Evolutionary conservation across 1,140 invertebrate species (phyloP).

Genomic region (Oppia nitens): DNA sequence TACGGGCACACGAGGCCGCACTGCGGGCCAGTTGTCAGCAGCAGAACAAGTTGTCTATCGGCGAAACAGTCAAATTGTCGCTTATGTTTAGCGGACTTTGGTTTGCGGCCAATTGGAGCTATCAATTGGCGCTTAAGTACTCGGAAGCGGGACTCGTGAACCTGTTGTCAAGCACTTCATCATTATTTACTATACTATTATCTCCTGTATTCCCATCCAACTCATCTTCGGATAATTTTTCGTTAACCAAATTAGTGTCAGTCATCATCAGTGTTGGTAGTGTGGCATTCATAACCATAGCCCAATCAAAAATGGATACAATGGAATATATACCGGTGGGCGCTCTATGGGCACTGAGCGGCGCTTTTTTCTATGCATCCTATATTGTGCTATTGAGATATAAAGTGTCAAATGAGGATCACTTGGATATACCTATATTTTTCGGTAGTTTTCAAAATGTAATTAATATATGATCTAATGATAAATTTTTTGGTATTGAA

Average conservation of each 20-base stretch:
- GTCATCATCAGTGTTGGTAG: constrained; percentile 58
- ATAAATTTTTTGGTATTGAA: constrained; percentile 4
- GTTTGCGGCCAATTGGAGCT: constrained; percentile 62
- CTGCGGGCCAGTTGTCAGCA: constrained; percentile 29
- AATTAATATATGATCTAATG: background rate
- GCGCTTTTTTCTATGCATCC: constrained; percentile 63
- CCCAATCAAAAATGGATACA: constrained; percentile 14
- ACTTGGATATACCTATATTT: constrained; percentile 73
- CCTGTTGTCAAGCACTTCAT: constrained; percentile 60
- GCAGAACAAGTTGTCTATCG: background rate
- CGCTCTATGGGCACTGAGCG: constrained; percentile 53
- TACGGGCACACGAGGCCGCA: constrained; percentile 50
- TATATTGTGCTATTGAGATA: constrained; percentile 63
- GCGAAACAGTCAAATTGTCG: constrained; percentile 2
- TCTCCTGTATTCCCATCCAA: constrained; percentile 61
- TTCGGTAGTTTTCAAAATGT: constrained; percentile 43
- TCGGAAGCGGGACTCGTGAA: constrained; percentile 58
- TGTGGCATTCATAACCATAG: constrained; percentile 35
- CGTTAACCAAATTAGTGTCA: constrained; percentile 54
- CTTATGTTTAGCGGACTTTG: constrained; percentile 29
- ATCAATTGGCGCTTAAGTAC: constrained; percentile 54
- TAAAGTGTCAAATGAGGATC: constrained; percentile 67
- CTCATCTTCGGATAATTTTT: constrained; percentile 50
- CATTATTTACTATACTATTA: constrained; percentile 62
- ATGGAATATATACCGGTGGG: constrained; percentile 39